Conservation (phyloP, 2,888 invertebrate species). For the Cantharis nigra region DNA sequence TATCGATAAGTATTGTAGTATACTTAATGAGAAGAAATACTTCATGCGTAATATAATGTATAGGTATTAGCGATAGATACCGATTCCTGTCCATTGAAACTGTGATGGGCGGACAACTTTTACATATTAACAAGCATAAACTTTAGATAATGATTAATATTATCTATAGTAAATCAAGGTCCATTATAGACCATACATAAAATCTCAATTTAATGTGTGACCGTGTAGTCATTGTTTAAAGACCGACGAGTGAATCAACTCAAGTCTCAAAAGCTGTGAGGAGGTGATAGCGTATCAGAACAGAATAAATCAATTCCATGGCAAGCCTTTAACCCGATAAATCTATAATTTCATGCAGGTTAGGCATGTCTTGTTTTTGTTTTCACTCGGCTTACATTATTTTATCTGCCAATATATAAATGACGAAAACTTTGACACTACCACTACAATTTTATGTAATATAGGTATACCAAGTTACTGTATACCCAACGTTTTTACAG, state of each 20-base stretch:
- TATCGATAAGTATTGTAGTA: not conserved
- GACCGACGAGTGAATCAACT: constrained; percentile 7
- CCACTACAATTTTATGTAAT: constrained; percentile 1
- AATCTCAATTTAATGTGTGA: constrained; percentile 28
- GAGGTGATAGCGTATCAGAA: constrained; percentile 28
- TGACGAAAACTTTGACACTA: constrained; percentile 1
- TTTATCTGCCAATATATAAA: constrained; percentile 6
- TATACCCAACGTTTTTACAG: not conserved
- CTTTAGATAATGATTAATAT: constrained; percentile 25
- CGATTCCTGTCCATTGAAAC: not conserved
- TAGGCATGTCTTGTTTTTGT: constrained; percentile 25
- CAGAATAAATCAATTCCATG: constrained; percentile 32
- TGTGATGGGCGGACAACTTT: constrained; percentile 18
- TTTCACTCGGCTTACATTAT: constrained; percentile 13
- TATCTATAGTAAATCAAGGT: constrained; percentile 19
- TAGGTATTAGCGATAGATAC: not conserved
- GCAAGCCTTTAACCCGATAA: constrained; percentile 26
- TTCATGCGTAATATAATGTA: not conserved
- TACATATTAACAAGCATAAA: constrained; percentile 11
- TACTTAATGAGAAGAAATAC: not conserved
- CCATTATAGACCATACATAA: constrained; percentile 26
- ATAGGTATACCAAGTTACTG: not conserved
- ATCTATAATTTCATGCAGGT: constrained; percentile 33
- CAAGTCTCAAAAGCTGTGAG: constrained; percentile 18
- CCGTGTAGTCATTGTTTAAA: not conserved